Percentiles rank a stretch among this genome's conserved stretches.
These are phyloP conservation scores for Goniozus legneri DNA, from an alignment of 1,140 invertebrate genomes.

Conservation along the genomic window DNA sequence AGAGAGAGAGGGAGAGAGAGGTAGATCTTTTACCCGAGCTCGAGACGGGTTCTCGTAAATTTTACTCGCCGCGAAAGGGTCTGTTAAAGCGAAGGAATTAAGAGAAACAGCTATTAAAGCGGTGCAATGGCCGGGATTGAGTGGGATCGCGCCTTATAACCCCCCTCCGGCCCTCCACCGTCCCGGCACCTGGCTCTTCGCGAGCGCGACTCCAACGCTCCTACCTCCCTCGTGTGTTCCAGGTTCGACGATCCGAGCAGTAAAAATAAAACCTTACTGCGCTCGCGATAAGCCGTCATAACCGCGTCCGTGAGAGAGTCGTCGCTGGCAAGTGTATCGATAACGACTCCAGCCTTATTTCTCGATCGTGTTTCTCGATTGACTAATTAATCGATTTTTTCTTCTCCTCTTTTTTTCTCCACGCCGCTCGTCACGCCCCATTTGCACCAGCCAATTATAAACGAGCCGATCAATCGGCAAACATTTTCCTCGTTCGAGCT, in stretches of 20 bases:
- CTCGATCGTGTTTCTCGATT: no score
- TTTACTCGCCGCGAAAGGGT: not conserved
- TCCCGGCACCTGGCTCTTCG: no score
- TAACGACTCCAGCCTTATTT: no score
- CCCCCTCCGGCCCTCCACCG: not conserved
- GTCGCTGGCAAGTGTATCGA: no score
- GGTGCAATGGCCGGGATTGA: constrained; percentile 11
- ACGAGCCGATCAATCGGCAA: no score
- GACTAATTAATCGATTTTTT: no score
- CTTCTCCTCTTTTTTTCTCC: no score
- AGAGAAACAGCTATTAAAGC: constrained; percentile 16
- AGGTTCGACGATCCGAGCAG: constrained; percentile 6
- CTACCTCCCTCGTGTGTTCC: constrained; percentile 3
- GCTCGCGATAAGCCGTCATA: not conserved
- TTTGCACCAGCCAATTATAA: no score
- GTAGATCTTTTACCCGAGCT: no score
- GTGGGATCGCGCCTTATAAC: not conserved
- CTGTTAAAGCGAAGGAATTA: constrained; percentile 23
- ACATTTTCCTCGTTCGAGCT: no score
- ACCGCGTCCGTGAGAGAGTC: not conserved
- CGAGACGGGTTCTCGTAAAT: no score
- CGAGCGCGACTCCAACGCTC: not conserved
- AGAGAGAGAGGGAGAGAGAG: constrained; percentile 2
- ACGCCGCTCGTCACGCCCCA: no score
- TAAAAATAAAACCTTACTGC: constrained; percentile 16